Conservation (phyloP, 2,888 invertebrate genomes). For the Eilema depressum region DNA sequence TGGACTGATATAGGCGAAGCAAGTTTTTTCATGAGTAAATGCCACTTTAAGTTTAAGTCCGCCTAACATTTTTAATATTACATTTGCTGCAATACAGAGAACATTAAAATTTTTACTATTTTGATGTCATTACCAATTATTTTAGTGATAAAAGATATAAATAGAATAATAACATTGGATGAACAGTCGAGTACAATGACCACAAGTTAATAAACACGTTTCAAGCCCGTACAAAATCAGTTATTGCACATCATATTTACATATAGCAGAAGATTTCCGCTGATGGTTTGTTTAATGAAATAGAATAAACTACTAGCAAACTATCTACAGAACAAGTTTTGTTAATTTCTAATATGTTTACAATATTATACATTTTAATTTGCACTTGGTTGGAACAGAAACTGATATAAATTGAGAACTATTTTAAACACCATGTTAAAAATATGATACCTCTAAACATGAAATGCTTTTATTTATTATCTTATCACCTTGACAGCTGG, state of each 20-base stretch:
- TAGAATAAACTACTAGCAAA: neutral
- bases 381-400: neutral
- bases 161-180: conserved; percentile 30
- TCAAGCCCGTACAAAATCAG: neutral
- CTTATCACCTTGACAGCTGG: neutral
- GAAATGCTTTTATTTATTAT: neutral
- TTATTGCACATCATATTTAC: neutral
- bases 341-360: neutral
- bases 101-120: conserved; percentile 6
- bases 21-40: conserved; percentile 76
- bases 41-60: conserved; percentile 74
- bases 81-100: conserved; percentile 16
- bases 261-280: neutral
- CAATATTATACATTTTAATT: neutral
- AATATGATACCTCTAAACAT: neutral
- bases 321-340: neutral
- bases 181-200: conserved; percentile 36
- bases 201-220: conserved; percentile 28
- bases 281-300: neutral
- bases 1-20: conserved; percentile 80
- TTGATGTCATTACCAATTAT: conserved; percentile 26
- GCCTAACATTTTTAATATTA: conserved; percentile 64
- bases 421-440: neutral
- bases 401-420: too few species aligned
- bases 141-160: conserved; percentile 24